Evolutionary conservation across 2,797 vertebrate genomes (phyloP).

Genomic region (Brotula barbata): DNA sequence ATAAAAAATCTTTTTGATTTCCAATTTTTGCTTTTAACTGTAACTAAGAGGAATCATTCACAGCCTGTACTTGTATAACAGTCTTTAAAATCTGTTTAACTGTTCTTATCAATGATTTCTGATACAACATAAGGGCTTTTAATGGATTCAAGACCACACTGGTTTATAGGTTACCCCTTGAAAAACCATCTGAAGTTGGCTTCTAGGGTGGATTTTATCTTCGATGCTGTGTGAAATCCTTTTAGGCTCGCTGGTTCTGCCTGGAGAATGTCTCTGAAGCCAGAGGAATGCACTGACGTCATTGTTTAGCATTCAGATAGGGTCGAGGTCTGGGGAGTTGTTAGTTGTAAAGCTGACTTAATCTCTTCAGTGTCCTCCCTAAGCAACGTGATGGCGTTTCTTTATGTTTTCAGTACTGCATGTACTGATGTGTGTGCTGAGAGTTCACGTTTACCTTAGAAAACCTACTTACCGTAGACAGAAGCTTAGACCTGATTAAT

Average conservation of each 20-base stretch:
- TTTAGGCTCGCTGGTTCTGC: constrained; percentile 56
- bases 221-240: constrained; percentile 50
- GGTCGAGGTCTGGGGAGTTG: constrained; percentile 46
- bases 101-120: too few relatives aligned
- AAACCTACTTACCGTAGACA: constrained; percentile 6
- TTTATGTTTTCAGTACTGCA: constrained; percentile 23
- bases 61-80: too few relatives aligned
- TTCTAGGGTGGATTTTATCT: constrained; percentile 29
- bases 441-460: constrained; percentile 13
- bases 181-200: constrained; percentile 26
- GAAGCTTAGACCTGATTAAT: not conserved
- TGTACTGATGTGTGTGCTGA: constrained; percentile 18
- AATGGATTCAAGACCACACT: constrained; percentile 2
- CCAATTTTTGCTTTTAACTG: too few relatives aligned
- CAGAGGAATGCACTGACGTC: constrained; percentile 75
- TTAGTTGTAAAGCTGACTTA: constrained; percentile 31
- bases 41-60: too few relatives aligned
- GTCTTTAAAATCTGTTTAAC: too few relatives aligned
- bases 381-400: constrained; percentile 24
- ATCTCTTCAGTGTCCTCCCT: constrained; percentile 54
- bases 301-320: constrained; percentile 61
- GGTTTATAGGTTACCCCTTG: not conserved
- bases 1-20: too few relatives aligned
- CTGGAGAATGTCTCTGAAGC: constrained; percentile 70
- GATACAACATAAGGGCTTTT: too few relatives aligned